A percentile compares a stretch with the other conserved stretches of the same genome.
These are phyloP conservation scores for Gymnoscopelus braueri DNA, from an alignment of 2,797 vertebrate species.

Conservation along the genomic window DNA sequence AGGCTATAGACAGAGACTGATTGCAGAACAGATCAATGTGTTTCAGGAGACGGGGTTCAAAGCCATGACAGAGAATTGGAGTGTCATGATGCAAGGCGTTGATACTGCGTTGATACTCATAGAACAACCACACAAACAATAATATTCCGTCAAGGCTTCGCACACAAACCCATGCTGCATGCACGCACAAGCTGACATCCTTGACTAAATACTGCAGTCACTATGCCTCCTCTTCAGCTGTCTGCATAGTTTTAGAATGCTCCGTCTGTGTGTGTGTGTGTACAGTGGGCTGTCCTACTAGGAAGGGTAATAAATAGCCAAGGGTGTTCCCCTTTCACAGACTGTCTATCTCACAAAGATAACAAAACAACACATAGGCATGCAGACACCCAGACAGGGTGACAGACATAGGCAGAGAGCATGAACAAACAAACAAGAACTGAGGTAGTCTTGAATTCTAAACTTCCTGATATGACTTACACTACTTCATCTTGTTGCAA, in stretches of 20 bases:
- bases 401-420: constrained; percentile 29
- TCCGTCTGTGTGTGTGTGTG: neutral
- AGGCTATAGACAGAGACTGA: constrained; percentile 3
- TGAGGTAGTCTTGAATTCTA: constrained; percentile 13
- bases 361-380: constrained; percentile 44
- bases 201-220: neutral
- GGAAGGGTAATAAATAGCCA: constrained; percentile 56
- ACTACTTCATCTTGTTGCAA: neutral
- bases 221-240: neutral
- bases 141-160: constrained; percentile 2
- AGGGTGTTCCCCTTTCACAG: constrained; percentile 54
- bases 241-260: constrained; percentile 16
- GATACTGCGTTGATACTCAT: neutral
- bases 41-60: no score
- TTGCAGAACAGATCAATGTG: constrained; percentile 4
- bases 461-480: constrained; percentile 12
- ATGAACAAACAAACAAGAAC: constrained; percentile 40
- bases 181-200: constrained; percentile 8
- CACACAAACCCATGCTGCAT: neutral
- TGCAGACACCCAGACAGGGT: constrained; percentile 30
- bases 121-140: neutral
- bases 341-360: constrained; percentile 49
- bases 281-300: constrained; percentile 17
- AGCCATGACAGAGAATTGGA: no score
- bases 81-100: constrained; percentile 19